Base-by-base conservation (phyloP, 2,888 invertebrate genomes). In the Drosophila robusta region DNA sequence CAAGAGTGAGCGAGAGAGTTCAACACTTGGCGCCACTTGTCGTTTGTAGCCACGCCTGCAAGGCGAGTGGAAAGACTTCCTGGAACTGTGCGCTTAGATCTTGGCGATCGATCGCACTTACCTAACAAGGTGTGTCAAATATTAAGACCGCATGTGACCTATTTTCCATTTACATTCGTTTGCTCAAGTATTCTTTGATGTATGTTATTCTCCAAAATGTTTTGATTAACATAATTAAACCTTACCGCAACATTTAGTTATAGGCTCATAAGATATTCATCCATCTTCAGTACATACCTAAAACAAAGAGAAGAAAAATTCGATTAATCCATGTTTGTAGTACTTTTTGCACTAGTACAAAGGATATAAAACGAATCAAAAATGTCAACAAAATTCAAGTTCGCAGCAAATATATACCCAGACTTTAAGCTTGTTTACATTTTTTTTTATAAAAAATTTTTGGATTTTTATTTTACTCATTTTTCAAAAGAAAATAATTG, bases 1-100 rank as follows among this genome's bases (percentile, higher is more conserved):
- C 3, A 8, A 26, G 39, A 8, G 16, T 5, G 11, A 16, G 29
- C 16, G 56, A 45, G 75, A 22, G 55, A 57, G 52, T 26, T 41
- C 42, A 44, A 16, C 51, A 65, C n/a, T 64, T 55, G 75, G 75
- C 75, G 75, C 75, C 76, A 76, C 76, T 70, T 70, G 80, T 56
- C 45, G 52, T 46, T 36, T 46, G 32, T n/a, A 22, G 34, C 64
- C 51, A 42, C 77, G 58, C 56, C 71, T 34, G 41, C 38, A 38
- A 55, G 32, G 55, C 24, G 9, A 29, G 9, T 29, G 9, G 29
- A 29, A 29, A 52, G 52, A 49, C 61, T 79, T 65, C 58, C 80
- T 79, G 52, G 62, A 54, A 74, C n/a, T 26, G 14, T 50, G 34
- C 47, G 26, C 26, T 54, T 54, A 50, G 24, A 46, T 54, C 57